Conservation (phyloP, 2,888 invertebrate genomes). For the Megaustenia siamemsis region DNA sequence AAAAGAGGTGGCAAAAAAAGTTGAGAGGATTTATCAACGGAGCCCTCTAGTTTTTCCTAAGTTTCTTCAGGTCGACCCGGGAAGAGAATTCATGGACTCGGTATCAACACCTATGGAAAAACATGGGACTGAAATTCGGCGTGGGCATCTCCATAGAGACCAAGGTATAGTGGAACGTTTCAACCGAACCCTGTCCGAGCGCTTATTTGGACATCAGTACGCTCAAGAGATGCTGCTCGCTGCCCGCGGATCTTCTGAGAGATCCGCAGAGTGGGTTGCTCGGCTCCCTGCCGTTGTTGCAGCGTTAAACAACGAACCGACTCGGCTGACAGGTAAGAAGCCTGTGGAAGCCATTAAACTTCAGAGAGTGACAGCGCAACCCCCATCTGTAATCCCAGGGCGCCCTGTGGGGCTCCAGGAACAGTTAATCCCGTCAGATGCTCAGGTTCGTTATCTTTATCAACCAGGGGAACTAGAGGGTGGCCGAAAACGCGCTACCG, state of each 20-base stretch:
- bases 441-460: background rate
- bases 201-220: slow-evolving; percentile 15
- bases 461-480: background rate
- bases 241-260: background rate
- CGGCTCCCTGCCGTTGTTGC: background rate
- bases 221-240: slow-evolving; percentile 23
- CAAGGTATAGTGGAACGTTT: background rate
- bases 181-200: background rate
- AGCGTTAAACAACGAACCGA: background rate
- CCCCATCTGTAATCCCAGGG: background rate
- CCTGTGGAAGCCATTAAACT: background rate
- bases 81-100: background rate
- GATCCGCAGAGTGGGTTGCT: background rate
- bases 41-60: slow-evolving; percentile 20
- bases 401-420: background rate
- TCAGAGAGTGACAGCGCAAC: background rate
- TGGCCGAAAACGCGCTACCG: background rate
- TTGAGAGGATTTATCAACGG: slow-evolving; percentile 21
- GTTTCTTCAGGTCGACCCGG: slow-evolving; percentile 5
- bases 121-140: background rate
- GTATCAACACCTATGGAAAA: background rate
- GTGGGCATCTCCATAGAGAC: background rate
- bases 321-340: slow-evolving; percentile 11
- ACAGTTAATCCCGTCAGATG: background rate
- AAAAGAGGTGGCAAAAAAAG: slow-evolving; percentile 15